These are phyloP conservation scores for Diprion similis DNA, from an alignment of 1,140 invertebrate genomes.

Conservation along the genomic window DNA sequence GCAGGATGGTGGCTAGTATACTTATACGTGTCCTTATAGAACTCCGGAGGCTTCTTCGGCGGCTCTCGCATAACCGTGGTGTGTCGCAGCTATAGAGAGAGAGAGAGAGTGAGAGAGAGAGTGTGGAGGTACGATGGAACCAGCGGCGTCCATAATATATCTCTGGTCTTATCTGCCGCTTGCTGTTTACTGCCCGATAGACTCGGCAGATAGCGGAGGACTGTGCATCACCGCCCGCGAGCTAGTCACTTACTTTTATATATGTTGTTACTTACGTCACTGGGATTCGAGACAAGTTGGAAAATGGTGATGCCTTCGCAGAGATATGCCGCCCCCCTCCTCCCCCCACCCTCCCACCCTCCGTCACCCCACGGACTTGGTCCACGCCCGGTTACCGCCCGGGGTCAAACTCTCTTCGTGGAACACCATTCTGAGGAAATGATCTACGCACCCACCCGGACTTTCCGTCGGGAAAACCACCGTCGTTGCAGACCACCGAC, in stretches of 20 bases:
- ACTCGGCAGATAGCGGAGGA: conserved; percentile 56
- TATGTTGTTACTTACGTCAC: conserved; percentile 48
- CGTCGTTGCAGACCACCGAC: conserved; percentile 22
- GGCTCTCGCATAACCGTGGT: too few relatives aligned
- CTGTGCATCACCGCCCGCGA: conserved; percentile 49
- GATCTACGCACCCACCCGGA: conserved; percentile 30
- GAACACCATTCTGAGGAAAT: conserved; percentile 15
- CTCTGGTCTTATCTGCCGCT: conserved; percentile 59
- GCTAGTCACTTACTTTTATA: conserved; percentile 55
- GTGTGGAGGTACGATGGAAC: conserved; percentile 33
- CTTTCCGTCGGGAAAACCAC: conserved; percentile 32
- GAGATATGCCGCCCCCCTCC: conserved; percentile 24
- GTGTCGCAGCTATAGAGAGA: neutral
- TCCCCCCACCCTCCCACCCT: neutral
- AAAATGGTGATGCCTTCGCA: conserved; percentile 38
- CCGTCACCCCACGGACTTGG: neutral
- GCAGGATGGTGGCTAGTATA: conserved; percentile 18
- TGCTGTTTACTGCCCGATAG: conserved; percentile 62
- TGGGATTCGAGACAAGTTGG: conserved; percentile 46
- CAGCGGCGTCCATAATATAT: conserved; percentile 55
- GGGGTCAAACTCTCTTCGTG: conserved; percentile 9
- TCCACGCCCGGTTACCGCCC: neutral
- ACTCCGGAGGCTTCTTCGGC: too few relatives aligned
- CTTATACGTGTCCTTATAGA: conserved; percentile 16
- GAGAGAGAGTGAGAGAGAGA: too few relatives aligned